Evolutionary conservation across 2,888 invertebrate species (phyloP), one percentile per base, ranked within the genome.

Genomic region (Lasioglossum marginatum): DNA sequence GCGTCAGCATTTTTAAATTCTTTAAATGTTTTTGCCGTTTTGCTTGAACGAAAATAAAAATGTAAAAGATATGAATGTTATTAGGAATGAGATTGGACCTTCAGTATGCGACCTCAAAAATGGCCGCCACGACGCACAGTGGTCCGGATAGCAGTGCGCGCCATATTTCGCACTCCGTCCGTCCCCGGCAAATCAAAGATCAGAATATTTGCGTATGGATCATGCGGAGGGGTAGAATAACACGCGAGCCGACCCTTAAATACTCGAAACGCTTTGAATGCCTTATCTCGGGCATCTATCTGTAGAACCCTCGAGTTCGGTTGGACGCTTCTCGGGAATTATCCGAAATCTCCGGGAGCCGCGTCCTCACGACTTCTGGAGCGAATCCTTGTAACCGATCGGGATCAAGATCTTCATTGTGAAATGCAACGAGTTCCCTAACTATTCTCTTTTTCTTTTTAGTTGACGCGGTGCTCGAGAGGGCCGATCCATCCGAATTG

Each of bases 201-300:
- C 66, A 63, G 48, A 77, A 74, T 85, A 74, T 88, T 88, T 83
- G 81, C 79, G 72, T 72, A 75, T 43, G 84, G 68, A 68, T 68
- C 68, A 37, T 10, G 23, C 23, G 83, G 71, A 75, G 78, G 86
- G 83, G 79, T 79, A 82, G 86, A 86, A 88, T 88, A 91, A 86
- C 90, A 87, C 90, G 85, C 86, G 70, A 68, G 83, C 90, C 81
- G 91, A 92, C 93, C 93, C 94, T 92, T 88, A 91, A 93, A 93
- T 94, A 91, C 92, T 93, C 91, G 92, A 93, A 94, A 93, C 92
- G 93, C 92, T 93, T 93, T 93, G 94, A 94, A 94, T 94, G 91
- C 93, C 94, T 93, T 95, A 95, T 94, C 94, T 92, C 91, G 91
- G 93, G 92, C 91, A 94, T 93, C 94, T 93, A 94, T 93, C 94